A percentile compares a stretch with the other conserved stretches of the same genome.
Evolutionary conservation across 2,797 vertebrate genomes (phyloP).

Genomic region (Sciurus carolinensis): DNA sequence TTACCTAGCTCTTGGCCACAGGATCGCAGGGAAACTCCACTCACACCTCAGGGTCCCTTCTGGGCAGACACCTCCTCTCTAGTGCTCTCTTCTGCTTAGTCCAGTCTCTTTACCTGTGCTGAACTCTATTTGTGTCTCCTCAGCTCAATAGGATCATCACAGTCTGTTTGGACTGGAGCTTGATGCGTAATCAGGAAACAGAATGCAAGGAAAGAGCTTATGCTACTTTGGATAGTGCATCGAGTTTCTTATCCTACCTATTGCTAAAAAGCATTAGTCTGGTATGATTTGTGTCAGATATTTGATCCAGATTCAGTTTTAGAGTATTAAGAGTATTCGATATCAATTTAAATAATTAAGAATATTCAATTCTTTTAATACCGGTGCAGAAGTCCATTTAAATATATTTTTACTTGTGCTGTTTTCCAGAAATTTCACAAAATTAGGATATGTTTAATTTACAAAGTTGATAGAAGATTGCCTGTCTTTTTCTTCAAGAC

Average conservation of each 20-base stretch:
- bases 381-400: not conserved
- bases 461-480: not conserved
- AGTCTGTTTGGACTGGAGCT: not conserved
- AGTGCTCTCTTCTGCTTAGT: not conserved
- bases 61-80: not conserved
- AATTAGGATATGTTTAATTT: not conserved
- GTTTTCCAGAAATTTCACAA: not conserved
- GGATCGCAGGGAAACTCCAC: not conserved
- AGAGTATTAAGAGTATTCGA: too few species aligned
- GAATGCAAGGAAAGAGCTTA: not conserved
- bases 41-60: not conserved
- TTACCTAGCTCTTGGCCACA: not conserved
- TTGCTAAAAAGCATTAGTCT: not conserved
- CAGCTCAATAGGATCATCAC: not conserved
- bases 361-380: not conserved
- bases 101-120: not conserved
- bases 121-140: not conserved
- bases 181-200: not conserved
- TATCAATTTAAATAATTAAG: not conserved
- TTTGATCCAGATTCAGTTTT: too few species aligned
- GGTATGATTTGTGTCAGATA: not conserved
- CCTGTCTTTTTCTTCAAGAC: not conserved
- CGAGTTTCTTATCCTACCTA: not conserved
- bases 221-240: rapidly evolving
- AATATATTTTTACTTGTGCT: not conserved